Evolutionary conservation across 2,113 vertebrate genomes (phyloP), one percentile per base, ranked within the genome.

Genomic region (Prionailurus viverrinus): DNA sequence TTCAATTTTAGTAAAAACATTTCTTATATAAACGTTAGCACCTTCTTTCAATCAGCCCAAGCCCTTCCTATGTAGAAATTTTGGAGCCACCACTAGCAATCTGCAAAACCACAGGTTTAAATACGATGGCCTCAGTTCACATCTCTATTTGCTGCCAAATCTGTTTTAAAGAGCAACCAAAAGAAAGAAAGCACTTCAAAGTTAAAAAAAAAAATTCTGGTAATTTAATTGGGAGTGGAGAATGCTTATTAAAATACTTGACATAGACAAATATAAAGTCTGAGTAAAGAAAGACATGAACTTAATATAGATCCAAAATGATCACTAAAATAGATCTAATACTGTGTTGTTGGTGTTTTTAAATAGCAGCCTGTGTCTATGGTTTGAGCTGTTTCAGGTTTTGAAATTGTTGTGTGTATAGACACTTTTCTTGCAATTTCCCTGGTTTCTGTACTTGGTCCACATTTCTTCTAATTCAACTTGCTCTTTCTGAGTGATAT

Each of bases 141-240:
- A 89, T 97, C 79, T 68, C 55, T 94, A 94, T 94, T 97, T 55
- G 93, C 96, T 89, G 65, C 80, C 92, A 87, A 97, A 97, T 96
- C 76, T 86, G 48, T 92, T 98, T 97, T 97, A 94, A 93, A 18
- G 89, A 88, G 66, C 66, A 90, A 89, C 18, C 51, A 71, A 96
- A 97, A 89, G 41, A 91, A 80, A 94, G 81, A 97, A 98, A 98
- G 89, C 0, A 91, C 81, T 98, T 95, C 61, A 61, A 97, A 97
- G 94, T 78, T 90, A 91, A 96, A 95, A 65, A 98, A 66, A 93
- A 86, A 58, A 95, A 92, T 61, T 68, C 80, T 84, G 63, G 15
- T 73, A 89, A 86, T 79, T 95, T 86, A 89, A 29, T 81, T 68
- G 61, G 7, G 31, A 66, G 18, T 90, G 36, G 53, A 97, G 39